Evolutionary conservation across 2,113 vertebrate species (phyloP), one percentile per base, ranked within the genome.

Genomic region (Hoplias malabaricus): DNA sequence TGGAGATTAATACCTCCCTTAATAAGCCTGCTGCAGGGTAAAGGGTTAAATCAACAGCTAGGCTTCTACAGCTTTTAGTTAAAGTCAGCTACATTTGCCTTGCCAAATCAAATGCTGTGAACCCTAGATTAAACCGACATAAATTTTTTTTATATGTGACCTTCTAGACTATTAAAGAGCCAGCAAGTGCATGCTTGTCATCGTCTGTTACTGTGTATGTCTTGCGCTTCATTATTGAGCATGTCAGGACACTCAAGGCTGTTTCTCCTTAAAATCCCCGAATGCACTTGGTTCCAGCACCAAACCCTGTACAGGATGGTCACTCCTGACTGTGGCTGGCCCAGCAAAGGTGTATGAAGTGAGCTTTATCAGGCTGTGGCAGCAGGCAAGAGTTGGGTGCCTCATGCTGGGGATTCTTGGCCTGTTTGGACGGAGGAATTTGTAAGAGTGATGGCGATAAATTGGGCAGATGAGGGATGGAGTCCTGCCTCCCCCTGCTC

Each of bases 401-500:
- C 25, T 48, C 34, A 57, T 42, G 74, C 74, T 59, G 69, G 50
- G 73, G 38, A 67, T 67, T 81, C 48, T 77, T 42, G 54, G 80
- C 14, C 69, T 65, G 38, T 23, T 65, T 76, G 33, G 57, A 66
- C 21, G 77, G 75, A 85, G 78, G 73, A 83, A 80, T 83, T 84
- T 76, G 48, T 84, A 82, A 81, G 31, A 12, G 3, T 76, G 82
- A 84, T 78, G 82, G 77, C 59, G 4, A 2, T 82, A 59, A 71
- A 73, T 70, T 79, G 76, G 38, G 73, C 50, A 27, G 65, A 79
- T 75, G 59, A 81, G 71, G 69, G 69, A 73, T 67, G 74, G 63
- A 83, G 79, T 34, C 63, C 73, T 23, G 25, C 65, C 70, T 62
- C 79, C 53, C 27, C 33, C 50, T 54, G 77, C 59, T 38, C 70